These are phyloP conservation scores for Sceliomorpha sp. DNA, from an alignment of 2,888 invertebrate species.

Conservation along the genomic window DNA sequence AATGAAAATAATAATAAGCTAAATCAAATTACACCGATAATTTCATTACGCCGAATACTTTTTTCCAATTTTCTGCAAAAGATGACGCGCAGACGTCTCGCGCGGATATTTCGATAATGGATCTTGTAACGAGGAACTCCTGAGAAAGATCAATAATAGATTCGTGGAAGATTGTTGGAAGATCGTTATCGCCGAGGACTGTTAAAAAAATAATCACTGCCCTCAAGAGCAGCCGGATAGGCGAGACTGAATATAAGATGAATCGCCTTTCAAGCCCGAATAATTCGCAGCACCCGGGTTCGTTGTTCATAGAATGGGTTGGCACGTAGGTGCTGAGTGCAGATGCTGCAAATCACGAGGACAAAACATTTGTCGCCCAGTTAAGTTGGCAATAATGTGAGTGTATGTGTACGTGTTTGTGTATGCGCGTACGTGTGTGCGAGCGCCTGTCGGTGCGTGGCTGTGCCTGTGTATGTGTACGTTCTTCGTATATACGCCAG, in stretches of 20 bases:
- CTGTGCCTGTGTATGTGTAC: conserved; percentile 9
- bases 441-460: conserved; percentile 28
- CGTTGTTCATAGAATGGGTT: conserved; percentile 40
- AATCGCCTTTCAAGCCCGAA: conserved; percentile 66
- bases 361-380: conserved; percentile 74
- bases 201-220: conserved; percentile 52
- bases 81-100: too few species aligned
- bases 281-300: conserved; percentile 64
- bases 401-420: conserved; percentile 38
- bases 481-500: conserved; percentile 11
- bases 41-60: too few species aligned
- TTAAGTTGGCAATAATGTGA: conserved; percentile 67
- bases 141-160: conserved; percentile 2
- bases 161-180: conserved; percentile 6
- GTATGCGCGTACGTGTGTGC: conserved; percentile 10
- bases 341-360: conserved; percentile 78
- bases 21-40: too few species aligned
- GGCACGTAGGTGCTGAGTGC: conserved; percentile 70
- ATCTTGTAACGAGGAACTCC: too few species aligned
- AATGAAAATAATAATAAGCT: too few species aligned
- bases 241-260: conserved; percentile 63
- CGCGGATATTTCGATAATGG: too few species aligned
- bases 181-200: conserved; percentile 38
- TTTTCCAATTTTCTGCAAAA: too few species aligned
- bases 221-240: conserved; percentile 18